Conservation (phyloP, 2,888 invertebrate species). For the Hydropsyche betteni region DNA sequence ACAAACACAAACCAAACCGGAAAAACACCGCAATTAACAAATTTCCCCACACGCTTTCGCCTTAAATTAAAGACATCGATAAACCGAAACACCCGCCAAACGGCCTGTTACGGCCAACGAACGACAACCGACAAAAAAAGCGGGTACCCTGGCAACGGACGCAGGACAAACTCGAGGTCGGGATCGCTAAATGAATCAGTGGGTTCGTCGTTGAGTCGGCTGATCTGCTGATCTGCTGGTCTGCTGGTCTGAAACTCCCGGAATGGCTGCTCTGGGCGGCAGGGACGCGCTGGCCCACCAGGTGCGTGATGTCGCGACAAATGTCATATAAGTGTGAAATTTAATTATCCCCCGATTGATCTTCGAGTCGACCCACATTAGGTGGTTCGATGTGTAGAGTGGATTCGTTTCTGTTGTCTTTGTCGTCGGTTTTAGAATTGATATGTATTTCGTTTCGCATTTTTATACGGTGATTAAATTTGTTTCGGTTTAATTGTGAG, state of each 20-base stretch:
- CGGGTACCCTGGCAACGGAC: constrained; percentile 31
- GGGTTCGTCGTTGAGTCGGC: not conserved
- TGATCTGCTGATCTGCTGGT: not conserved
- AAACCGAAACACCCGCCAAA: not conserved
- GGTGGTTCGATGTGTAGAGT: no score
- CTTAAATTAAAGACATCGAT: not conserved
- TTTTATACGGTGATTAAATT: no score
- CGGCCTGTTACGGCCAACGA: constrained; percentile 7
- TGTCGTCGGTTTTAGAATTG: no score
- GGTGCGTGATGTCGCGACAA: not conserved
- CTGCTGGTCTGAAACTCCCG: not conserved
- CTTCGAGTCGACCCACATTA: no score
- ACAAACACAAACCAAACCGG: no score
- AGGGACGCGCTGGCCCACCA: constrained; percentile 8
- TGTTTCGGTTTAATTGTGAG: no score
- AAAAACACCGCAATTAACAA: no score
- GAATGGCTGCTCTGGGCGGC: constrained; percentile 16
- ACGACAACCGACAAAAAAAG: not conserved
- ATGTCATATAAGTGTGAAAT: no score
- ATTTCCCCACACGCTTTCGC: no score
- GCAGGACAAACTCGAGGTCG: constrained; percentile 4
- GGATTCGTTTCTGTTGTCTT: no score
- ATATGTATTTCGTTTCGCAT: no score
- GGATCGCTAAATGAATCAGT: not conserved
- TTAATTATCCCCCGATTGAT: no score